A percentile compares a stretch with the other conserved stretches of the same genome.
Conservation (phyloP, 1,140 invertebrate species). For the Ooceraea biroi region DNA sequence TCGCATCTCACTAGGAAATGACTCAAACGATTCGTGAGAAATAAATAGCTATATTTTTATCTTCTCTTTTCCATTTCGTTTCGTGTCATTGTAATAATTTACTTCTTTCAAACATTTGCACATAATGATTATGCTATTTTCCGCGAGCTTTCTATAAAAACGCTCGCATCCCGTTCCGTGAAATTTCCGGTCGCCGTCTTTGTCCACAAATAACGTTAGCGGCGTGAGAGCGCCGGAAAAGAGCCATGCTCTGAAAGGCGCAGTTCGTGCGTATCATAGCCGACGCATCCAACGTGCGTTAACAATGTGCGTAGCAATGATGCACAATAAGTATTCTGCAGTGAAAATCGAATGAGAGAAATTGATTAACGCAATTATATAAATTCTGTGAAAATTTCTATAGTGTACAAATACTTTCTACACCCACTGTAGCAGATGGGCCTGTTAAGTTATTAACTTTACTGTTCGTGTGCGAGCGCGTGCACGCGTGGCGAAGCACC, state of each 20-base stretch:
- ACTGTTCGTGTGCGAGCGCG: conserved; percentile 66
- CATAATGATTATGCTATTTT: too few species aligned
- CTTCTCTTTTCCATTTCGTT: background rate
- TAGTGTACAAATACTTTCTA: conserved; percentile 39
- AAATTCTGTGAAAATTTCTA: too few species aligned
- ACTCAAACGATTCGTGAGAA: conserved; percentile 37
- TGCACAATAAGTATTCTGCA: background rate
- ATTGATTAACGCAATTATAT: background rate
- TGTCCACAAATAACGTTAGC: background rate
- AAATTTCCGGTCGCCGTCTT: conserved; percentile 59
- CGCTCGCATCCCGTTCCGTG: conserved; percentile 62
- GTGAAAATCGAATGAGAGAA: conserved; percentile 43
- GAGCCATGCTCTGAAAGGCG: conserved; percentile 59
- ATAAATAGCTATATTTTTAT: background rate
- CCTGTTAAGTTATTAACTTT: conserved; percentile 74
- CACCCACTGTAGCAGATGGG: conserved; percentile 65
- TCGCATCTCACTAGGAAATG: conserved; percentile 21
- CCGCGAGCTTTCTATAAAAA: conserved; percentile 58
- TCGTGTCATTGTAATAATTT: background rate
- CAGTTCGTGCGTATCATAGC: conserved; percentile 70
- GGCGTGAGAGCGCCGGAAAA: conserved; percentile 16
- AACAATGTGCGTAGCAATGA: background rate
- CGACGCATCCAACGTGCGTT: conserved; percentile 17
- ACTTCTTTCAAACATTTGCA: background rate
- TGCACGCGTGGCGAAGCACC: conserved; percentile 39